Evolutionary conservation across 2,888 invertebrate species (phyloP), one percentile per base, ranked within the genome.

Genomic region (Sicus ferrugineus): DNA sequence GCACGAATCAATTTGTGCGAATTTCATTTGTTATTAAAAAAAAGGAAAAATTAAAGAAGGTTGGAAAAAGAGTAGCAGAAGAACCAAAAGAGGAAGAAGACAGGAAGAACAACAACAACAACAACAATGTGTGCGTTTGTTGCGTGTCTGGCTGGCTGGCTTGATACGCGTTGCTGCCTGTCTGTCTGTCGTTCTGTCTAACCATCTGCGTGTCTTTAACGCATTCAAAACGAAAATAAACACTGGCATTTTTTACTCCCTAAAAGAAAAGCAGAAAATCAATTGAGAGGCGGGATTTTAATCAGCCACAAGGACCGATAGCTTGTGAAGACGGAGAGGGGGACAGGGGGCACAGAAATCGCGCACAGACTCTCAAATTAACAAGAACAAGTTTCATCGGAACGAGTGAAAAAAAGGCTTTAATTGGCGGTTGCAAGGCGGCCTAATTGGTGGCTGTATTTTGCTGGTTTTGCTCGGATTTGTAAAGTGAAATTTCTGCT

Each of bases 1-100:
- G 65, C 67, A 59, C 58, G 31, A 59, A 67, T 59, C 67, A 67
- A 67, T 67, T 67, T 65, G 54, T 65, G 67, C 46, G 67, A 58
- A 48, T 46, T 58, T 46, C 42, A 56, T 66, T 66, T 52, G 38
- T 59, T 59, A 34, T 58, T 58, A 46, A 46, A 34, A 46, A 21
- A 46, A 62, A 42, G 30, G 1, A 58, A 31, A 34, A 31, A 4
- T 31, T 4, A 59, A 59, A 3, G 59, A 30, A 59, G 19, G 23
- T n/a, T 23, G 19, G 23, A 38, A 26, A 61, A 61, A 34, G 42
- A 23, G 26, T 1, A 50, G 50, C n/a, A 50, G 26, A 28, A 56
- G 30, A 56, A 56, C n/a, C 31, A 56, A 23, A 14, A 38, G 38
- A 38, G 38, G 54, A 14, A 54, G 54, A 26, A 26, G 54, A 54